These are phyloP conservation scores for Drosophila pruinosa DNA, from an alignment of 1,140 invertebrate genomes.

Conservation along the genomic window DNA sequence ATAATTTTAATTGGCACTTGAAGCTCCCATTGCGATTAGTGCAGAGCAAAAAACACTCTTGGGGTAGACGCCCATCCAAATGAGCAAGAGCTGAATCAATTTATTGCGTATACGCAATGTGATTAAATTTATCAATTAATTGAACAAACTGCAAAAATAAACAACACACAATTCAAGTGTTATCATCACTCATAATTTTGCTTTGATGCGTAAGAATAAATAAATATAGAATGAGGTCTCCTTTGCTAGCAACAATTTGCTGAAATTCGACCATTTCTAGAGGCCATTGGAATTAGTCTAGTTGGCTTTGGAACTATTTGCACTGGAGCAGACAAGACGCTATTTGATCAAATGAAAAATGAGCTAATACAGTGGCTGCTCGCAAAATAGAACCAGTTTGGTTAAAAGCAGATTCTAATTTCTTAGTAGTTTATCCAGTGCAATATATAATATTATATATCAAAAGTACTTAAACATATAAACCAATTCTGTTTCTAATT, in stretches of 20 bases:
- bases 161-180: not conserved
- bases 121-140: conserved; percentile 20
- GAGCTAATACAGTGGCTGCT: too few species aligned
- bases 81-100: not conserved
- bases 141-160: conserved; percentile 1
- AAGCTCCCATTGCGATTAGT: not conserved
- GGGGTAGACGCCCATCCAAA: conserved; percentile 2
- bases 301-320: too few species aligned
- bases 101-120: conserved; percentile 19
- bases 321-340: not conserved
- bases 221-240: not conserved
- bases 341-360: not conserved
- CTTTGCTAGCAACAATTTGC: not conserved
- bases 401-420: too few species aligned
- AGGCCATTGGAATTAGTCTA: too few species aligned
- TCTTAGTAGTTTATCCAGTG: too few species aligned
- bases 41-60: not conserved
- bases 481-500: too few species aligned
- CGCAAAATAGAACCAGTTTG: too few species aligned
- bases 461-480: too few species aligned
- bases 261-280: not conserved
- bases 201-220: conserved; percentile 1
- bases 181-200: not conserved
- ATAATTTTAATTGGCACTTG: conserved; percentile 26
- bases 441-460: too few species aligned